phyloP scores from a whole-genome alignment of 2,888 invertebrate species.

The Scaptomyza caliginosa region DNA sequence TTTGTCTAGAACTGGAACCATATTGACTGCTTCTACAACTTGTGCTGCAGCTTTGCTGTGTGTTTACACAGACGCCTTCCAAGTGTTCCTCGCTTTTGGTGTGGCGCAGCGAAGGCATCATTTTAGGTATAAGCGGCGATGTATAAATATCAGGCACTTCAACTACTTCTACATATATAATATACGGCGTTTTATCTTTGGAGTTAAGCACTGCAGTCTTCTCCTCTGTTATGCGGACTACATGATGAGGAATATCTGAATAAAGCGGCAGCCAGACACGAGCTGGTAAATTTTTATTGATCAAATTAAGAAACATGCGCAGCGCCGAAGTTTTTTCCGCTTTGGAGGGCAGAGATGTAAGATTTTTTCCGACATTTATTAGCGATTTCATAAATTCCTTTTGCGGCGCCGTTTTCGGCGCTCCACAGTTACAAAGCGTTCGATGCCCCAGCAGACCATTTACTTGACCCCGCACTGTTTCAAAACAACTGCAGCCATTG shows the following conservation, averaged over 20 bases:
- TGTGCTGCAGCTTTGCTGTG: slow-evolving; percentile 74
- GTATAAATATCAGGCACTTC: slow-evolving; percentile 93
- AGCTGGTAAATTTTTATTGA: slow-evolving; percentile 98
- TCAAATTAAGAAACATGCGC: slow-evolving; percentile 95
- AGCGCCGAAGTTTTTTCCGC: slow-evolving; percentile 96
- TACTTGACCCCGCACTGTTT: slow-evolving; percentile 89
- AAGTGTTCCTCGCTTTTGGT: slow-evolving; percentile 98
- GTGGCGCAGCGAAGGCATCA: slow-evolving; percentile 93
- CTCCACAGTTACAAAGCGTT: slow-evolving; percentile 91
- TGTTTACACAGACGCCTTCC: slow-evolving; percentile 79
- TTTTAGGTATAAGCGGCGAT: slow-evolving; percentile 94
- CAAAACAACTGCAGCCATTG: slow-evolving; percentile 96
- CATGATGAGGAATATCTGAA: slow-evolving; percentile 93
- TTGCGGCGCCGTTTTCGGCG: slow-evolving; percentile 92
- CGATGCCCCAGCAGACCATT: slow-evolving; percentile 91
- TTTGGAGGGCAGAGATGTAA: slow-evolving; percentile 92
- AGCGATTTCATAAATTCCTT: slow-evolving; percentile 94
- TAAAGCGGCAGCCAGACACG: slow-evolving; percentile 98
- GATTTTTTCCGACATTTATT: slow-evolving; percentile 92
- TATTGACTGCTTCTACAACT: slow-evolving; percentile 78
- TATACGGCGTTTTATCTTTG: slow-evolving; percentile 95
- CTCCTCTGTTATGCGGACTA: slow-evolving; percentile 98
- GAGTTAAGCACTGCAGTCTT: slow-evolving; percentile 99
- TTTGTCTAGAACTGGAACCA: slow-evolving; percentile 68
- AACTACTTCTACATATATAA: slow-evolving; percentile 98